phyloP scores from a whole-genome alignment of 2,888 invertebrate genomes.

The Oxystoma pomonae region DNA sequence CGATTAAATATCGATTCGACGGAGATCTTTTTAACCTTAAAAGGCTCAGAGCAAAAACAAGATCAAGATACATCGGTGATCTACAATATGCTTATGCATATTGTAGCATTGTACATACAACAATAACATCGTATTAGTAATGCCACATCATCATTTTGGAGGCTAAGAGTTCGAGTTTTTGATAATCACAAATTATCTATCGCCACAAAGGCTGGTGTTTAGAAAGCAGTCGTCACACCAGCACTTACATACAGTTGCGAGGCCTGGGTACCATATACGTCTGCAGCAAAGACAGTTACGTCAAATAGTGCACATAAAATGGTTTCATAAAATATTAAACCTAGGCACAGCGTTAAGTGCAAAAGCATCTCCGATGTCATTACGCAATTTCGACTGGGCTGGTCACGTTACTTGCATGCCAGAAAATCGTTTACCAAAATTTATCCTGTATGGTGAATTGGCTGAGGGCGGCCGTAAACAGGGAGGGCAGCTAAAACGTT shows the following conservation, averaged over 20 bases:
- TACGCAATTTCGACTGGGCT: neutral
- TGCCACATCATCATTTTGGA: neutral
- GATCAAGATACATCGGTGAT: neutral
- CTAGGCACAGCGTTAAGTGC: constrained; percentile 1
- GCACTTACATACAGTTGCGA: neutral
- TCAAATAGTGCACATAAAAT: neutral
- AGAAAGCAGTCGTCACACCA: neutral
- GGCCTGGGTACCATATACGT: neutral
- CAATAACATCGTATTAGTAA: neutral
- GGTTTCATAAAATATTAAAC: neutral
- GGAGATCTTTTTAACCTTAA: neutral
- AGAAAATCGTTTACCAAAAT: constrained; percentile 6
- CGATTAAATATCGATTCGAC: neutral
- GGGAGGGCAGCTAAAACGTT: constrained; percentile 8
- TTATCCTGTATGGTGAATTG: constrained; percentile 4
- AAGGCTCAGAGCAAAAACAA: neutral
- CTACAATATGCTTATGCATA: neutral
- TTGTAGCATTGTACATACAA: neutral
- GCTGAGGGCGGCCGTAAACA: constrained; percentile 5
- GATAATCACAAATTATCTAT: neutral
- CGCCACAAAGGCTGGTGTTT: neutral
- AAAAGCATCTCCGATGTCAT: constrained; percentile 2
- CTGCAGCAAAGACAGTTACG: neutral
- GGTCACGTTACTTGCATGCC: neutral
- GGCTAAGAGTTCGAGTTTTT: neutral